Evolutionary conservation across 2,113 vertebrate species (phyloP), one percentile per base, ranked within the genome.

Genomic region (Beaufortia kweichowensis): DNA sequence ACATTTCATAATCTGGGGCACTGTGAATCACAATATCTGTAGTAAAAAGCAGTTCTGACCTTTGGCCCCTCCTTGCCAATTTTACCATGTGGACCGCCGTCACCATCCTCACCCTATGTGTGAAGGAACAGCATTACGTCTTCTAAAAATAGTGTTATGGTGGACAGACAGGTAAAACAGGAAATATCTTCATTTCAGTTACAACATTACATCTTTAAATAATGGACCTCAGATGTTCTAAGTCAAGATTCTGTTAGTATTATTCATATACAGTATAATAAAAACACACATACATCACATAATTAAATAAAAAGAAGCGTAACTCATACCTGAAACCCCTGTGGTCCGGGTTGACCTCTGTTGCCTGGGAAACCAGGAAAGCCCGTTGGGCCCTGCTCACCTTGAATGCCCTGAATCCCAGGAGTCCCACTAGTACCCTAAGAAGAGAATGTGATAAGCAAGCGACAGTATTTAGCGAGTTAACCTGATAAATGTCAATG

Each of bases 91-190:
- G 63, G 84, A 4, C 94, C 95, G 0, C 86, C 85, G 66, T 92
- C 94, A 11, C 95, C 95, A 80, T 89, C 92, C 50, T 90, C 84
- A 9, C 94, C 95, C 95, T 96, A 89, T 66, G 78, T 62, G 61
- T 84, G 28, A 61, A 7, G 41, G 3, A 64, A 62, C 21, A 68
- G 14, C 23, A 10, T 15, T 31, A 84, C 76, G 82, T 79, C 19
- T 2, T 0, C 50, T 14, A 7, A 23, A 11, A 61, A 23, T 4
- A 15, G 2, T 29, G 12, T 56, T 21, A 1, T 1, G 14, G 33
- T 31, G 19, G n/a, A 77, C 9, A 21, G 17, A 28, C 6, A 39
- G 17, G 26, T 62, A 72, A n/a, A 60, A 1, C 5, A 41, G 26
- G 9, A 50, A 26, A 2, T 50, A 24, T 46, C 8, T 17, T 2